A percentile compares a stretch with the other conserved stretches of the same genome.
phyloP scores from a whole-genome alignment of 1,140 invertebrate genomes.

The Sinella curviseta region DNA sequence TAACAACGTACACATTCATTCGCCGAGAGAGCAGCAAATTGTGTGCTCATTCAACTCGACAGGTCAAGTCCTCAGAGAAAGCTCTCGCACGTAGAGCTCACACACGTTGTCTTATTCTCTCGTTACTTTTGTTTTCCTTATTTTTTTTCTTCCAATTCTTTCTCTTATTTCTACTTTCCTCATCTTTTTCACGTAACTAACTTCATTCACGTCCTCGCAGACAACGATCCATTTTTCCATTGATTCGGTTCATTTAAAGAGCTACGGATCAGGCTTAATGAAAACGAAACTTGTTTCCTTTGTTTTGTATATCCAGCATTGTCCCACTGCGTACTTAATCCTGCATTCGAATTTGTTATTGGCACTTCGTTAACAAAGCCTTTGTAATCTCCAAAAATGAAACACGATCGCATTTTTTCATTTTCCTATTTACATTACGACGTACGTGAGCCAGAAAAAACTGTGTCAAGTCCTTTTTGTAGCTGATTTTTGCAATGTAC shows the following conservation, averaged over 20 bases:
- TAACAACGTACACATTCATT: too few species aligned
- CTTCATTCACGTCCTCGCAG: background rate
- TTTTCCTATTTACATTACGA: too few species aligned
- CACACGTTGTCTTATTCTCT: background rate
- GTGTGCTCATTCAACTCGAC: background rate
- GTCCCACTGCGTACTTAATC: too few species aligned
- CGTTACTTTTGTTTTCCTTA: background rate
- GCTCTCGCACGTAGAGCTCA: background rate
- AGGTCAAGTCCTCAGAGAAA: background rate
- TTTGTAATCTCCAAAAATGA: too few species aligned
- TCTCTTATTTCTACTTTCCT: too few species aligned
- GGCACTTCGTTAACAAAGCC: too few species aligned
- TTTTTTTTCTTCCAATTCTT: too few species aligned
- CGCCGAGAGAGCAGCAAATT: too few species aligned
- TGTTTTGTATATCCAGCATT: background rate
- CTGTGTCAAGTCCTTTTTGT: background rate
- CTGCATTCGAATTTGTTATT: too few species aligned
- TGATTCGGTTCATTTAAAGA: background rate
- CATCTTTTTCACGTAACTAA: background rate
- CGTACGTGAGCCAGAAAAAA: background rate
- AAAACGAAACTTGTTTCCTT: background rate
- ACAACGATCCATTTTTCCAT: too few species aligned
- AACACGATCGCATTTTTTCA: too few species aligned
- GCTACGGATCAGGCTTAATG: background rate
- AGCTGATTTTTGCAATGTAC: background rate